Evolutionary conservation across 1,140 invertebrate genomes (phyloP), one percentile per base, ranked within the genome.

Genomic region (Sarcophaga peregrina): DNA sequence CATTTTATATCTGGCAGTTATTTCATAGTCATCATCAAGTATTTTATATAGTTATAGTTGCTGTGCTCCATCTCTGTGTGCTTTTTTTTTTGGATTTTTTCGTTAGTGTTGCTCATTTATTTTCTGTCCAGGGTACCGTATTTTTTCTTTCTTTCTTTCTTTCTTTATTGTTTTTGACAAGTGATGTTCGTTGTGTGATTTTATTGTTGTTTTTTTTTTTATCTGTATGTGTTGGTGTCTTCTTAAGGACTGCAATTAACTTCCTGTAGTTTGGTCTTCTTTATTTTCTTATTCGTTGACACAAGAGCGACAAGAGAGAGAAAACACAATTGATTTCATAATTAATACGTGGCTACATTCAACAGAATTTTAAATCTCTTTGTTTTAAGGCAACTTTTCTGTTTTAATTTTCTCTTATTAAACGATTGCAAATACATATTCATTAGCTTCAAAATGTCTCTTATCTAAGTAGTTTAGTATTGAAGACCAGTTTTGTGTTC

Each of bases 51-150:
- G 62, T 68, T 72, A 80, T 84, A 37, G 74, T 84, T 85, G 83
- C 83, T 76, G 72, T 85, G 84, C 85, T 86, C 85, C 84, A 85
- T 13, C 81, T 80, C 9, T 20, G 8, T 4, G 8, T 37, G n/a
- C 25, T 15, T 58, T 58, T 10, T 58, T 58, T 54, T 54, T 54
- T 54, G 10, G 52, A 54, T 54, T 13, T 58, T 13, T 58, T 58
- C 11, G 54, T 37, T 58, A 58, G 54, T 58, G 13, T 58, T 13
- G 54, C 54, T 58, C 54, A 58, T 58, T 58, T 58, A 58, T 58
- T 58, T 58, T 58, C 11, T 58, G n/a, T 13, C n/a, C 9, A 13
- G 5, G 54, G 54, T 58, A 15, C n/a, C n/a, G n/a, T n/a, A n/a
- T n/a, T n/a, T n/a, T n/a, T n/a, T n/a, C n/a, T n/a, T n/a, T n/a